phyloP scores from a whole-genome alignment of 2,888 invertebrate genomes.

The Syrista parreyssii region DNA sequence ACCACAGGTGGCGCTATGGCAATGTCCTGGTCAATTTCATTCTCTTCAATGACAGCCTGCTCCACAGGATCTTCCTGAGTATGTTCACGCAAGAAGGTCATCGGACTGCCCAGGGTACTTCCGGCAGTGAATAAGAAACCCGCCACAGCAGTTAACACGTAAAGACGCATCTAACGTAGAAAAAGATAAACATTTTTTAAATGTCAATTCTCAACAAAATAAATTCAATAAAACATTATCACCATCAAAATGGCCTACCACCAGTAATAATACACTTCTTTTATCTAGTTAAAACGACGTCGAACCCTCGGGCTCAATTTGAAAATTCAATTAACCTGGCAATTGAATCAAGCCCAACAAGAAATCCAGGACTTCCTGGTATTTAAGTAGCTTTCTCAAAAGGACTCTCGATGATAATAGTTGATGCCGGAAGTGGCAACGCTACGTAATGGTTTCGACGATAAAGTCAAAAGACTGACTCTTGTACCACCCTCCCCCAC shows the following conservation, averaged over 20 bases:
- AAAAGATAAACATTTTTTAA: background rate
- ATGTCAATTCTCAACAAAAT: background rate
- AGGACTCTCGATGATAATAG: background rate
- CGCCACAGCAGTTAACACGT: background rate
- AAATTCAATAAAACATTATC: too few species aligned
- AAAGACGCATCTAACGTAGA: background rate
- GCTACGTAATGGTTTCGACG: background rate
- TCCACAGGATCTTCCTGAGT: slow-evolving; percentile 16
- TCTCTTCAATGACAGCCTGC: slow-evolving; percentile 18
- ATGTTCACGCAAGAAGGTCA: slow-evolving; percentile 16
- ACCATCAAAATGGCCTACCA: too few species aligned
- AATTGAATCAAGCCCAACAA: background rate
- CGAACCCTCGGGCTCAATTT: too few species aligned
- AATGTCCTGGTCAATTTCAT: slow-evolving; percentile 18
- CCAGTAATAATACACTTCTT: too few species aligned
- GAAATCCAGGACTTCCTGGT: background rate
- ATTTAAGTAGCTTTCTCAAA: background rate
- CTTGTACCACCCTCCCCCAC: background rate
- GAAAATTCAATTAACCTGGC: background rate
- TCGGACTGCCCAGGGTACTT: slow-evolving; percentile 6
- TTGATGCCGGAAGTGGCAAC: background rate
- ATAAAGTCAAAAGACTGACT: background rate
- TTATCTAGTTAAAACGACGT: too few species aligned
- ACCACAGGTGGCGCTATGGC: slow-evolving; percentile 14
- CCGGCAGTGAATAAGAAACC: background rate